Evolutionary conservation across 2,113 vertebrate genomes (phyloP), one percentile per base, ranked within the genome.

Genomic region (Tragelaphus scriptus): DNA sequence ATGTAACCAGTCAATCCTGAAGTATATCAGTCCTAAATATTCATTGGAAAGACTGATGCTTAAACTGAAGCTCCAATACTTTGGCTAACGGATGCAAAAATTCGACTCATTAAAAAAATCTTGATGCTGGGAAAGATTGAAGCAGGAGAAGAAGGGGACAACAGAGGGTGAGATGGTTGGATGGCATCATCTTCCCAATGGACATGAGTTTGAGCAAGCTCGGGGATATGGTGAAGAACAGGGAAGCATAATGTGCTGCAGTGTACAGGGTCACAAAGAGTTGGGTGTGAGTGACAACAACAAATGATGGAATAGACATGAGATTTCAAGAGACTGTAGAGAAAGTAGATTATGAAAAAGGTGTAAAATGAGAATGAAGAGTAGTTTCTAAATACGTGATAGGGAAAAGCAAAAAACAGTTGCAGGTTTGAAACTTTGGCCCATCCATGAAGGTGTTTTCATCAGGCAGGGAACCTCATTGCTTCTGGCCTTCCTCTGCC

Each of bases 71-170:
- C 65, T 36, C 65, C 65, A 71, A 21, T 36, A 36, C 2, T 71
- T 68, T 71, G 65, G 19, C 1, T 36, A 2, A 19, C 4, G 11
- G 17, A 71, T 36, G n/a, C n/a, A 21, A 68, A 36, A 4, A 5
- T 9, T 11, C 0, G 0, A 36, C n/a, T 71, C 65, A 36, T 36
- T 71, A 5, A 17, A 36, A 71, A 36, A 71, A 71, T 0, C 17
- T 9, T 71, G n/a, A 36, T 36, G n/a, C 17, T 71, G 19, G n/a
- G 19, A 71, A 71, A 23, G n/a, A 36, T 0, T 21, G 9, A 71
- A 36, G 4, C 1, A 2, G n/a, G n/a, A 71, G 65, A 17, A 71
- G 17, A 36, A 71, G n/a, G 17, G n/a, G 65, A 5, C 11, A 19
- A 71, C 65, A 36, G n/a, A 71, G 65, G n/a, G 21, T 71, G n/a